Evolutionary conservation across 2,888 invertebrate species (phyloP).

Genomic region (Mesoligia furuncula): DNA sequence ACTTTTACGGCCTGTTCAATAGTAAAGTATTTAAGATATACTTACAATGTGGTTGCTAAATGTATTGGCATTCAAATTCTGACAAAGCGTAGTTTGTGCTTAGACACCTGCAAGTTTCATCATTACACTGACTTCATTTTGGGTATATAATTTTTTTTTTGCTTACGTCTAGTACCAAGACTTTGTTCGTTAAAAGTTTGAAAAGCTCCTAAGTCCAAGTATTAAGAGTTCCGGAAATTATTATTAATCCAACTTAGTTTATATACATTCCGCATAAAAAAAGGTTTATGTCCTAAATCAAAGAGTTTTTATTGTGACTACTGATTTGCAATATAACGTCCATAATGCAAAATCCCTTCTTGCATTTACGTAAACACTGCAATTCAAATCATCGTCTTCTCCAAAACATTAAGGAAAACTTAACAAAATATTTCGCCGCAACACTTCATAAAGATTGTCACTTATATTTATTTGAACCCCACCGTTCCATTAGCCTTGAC

Average conservation of each 20-base stretch:
- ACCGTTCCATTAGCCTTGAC: conserved; percentile 62
- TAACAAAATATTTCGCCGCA: conserved; percentile 14
- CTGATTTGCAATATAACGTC: background rate
- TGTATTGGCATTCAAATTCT: conserved; percentile 2
- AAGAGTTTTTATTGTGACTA: background rate
- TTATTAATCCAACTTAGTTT: background rate
- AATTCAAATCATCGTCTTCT: too few species aligned
- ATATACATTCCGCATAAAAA: background rate
- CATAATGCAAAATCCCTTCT: background rate
- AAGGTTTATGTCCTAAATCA: background rate
- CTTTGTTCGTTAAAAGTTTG: background rate
- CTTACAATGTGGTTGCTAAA: conserved; percentile 24
- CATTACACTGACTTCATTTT: background rate
- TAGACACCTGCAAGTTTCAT: background rate
- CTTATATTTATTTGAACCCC: conserved; percentile 44
- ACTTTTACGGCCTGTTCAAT: conserved; percentile 31
- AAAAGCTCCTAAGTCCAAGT: background rate
- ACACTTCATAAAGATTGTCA: conserved; percentile 42
- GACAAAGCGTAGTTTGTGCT: background rate
- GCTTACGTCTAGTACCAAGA: background rate
- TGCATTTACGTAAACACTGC: background rate
- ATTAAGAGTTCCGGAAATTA: background rate
- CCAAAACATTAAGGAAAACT: background rate
- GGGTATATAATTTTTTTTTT: background rate
- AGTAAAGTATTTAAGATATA: conserved; percentile 13